These are phyloP conservation scores for Serilophus lunatus DNA, from an alignment of 2,113 vertebrate species.

Conservation along the genomic window DNA sequence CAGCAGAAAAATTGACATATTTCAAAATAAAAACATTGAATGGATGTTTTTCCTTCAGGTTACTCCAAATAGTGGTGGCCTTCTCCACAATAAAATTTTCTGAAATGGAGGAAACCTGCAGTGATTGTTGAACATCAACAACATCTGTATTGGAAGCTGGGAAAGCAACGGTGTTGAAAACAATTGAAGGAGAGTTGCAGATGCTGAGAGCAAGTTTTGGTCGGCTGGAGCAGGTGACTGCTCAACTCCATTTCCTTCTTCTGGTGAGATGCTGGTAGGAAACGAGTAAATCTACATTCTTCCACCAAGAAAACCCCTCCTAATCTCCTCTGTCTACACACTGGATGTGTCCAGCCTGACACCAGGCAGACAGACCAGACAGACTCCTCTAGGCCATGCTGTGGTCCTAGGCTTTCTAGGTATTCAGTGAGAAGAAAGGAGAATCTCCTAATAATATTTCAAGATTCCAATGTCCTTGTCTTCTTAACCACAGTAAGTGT, in stretches of 20 bases:
- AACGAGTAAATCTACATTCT: background rate
- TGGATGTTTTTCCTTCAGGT: background rate
- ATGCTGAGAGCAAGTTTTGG: background rate
- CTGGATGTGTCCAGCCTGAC: background rate
- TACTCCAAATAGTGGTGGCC: background rate
- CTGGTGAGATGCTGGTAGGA: background rate
- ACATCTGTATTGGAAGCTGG: background rate
- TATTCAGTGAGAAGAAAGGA: background rate
- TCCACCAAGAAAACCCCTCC: background rate
- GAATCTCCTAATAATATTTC: background rate
- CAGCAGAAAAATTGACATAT: background rate
- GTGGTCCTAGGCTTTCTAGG: fast-evolving
- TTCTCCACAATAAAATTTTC: background rate
- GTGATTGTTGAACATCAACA: background rate
- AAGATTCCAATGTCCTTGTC: background rate
- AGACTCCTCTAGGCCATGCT: background rate
- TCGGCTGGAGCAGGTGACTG: background rate
- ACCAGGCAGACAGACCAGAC: background rate
- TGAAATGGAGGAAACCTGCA: background rate
- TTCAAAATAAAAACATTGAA: background rate
- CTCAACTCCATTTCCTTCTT: background rate
- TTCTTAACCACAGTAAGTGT: background rate
- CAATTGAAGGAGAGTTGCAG: background rate
- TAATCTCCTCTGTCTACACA: background rate
- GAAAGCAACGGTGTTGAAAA: background rate